Percentiles rank a stretch among this genome's conserved stretches.
Evolutionary conservation across 2,113 vertebrate genomes (phyloP).

Genomic region (Lophochroa leadbeateri): DNA sequence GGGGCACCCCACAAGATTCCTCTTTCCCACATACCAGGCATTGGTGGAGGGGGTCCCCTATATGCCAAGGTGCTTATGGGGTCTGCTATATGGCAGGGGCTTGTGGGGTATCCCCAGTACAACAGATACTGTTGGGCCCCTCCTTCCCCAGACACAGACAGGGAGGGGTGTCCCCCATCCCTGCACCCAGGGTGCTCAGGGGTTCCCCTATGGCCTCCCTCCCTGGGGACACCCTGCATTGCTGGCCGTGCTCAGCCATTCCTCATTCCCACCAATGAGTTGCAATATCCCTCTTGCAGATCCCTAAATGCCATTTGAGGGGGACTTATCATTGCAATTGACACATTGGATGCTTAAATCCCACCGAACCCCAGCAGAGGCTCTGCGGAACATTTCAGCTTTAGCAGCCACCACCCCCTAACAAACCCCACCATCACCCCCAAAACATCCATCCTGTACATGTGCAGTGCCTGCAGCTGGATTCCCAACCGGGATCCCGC

Average conservation of each 20-base stretch:
- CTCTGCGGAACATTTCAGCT: background rate
- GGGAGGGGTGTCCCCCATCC: background rate
- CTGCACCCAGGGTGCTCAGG: background rate
- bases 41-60: background rate
- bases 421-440: background rate
- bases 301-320: background rate
- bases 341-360: background rate
- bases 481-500: background rate
- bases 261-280: background rate
- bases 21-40: background rate
- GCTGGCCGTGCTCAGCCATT: rapidly evolving
- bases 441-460: background rate
- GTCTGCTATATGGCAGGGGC: too few species aligned
- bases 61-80: too few species aligned
- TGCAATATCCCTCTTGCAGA: background rate
- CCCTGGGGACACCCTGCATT: background rate
- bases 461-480: background rate
- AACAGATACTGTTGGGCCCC: rapidly evolving
- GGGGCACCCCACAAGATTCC: background rate
- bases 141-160: background rate
- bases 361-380: background rate
- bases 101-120: background rate
- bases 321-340: background rate
- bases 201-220: background rate
- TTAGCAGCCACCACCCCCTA: background rate